A percentile compares a stretch with the other conserved stretches of the same genome.
These are phyloP conservation scores for Oscheius onirici DNA, from an alignment of 2,888 invertebrate species.

Conservation along the genomic window DNA sequence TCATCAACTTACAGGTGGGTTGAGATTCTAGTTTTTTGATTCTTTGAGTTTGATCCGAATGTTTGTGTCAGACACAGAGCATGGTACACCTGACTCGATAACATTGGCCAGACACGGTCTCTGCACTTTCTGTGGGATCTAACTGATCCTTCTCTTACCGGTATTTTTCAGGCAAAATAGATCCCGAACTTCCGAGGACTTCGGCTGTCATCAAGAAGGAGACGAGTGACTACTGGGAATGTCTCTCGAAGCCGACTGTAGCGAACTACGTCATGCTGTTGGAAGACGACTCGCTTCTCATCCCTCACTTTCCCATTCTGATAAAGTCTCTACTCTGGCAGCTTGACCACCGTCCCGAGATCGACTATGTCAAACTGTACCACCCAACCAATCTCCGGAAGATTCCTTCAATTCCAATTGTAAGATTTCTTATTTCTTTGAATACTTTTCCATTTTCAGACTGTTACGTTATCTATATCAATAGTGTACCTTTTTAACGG, in stretches of 20 bases:
- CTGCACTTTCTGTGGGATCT: too few species aligned
- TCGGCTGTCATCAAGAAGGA: constrained; percentile 40
- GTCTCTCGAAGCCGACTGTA: constrained; percentile 36
- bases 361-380: constrained; percentile 58
- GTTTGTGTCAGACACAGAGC: too few species aligned
- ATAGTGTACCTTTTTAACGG: constrained; percentile 28
- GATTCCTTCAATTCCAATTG: constrained; percentile 47
- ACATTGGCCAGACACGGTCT: too few species aligned
- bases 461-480: constrained; percentile 27
- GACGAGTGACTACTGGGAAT: constrained; percentile 53
- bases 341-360: constrained; percentile 32
- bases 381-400: constrained; percentile 54
- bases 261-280: constrained; percentile 45
- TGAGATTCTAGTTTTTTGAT: too few species aligned
- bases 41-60: too few species aligned
- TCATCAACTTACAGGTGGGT: neutral
- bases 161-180: neutral
- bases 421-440: constrained; percentile 9
- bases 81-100: too few species aligned
- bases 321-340: constrained; percentile 39
- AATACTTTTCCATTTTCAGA: constrained; percentile 29
- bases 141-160: too few species aligned
- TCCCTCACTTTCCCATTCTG: constrained; percentile 35
- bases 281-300: constrained; percentile 56
- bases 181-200: neutral